Base-by-base conservation (phyloP, 1,140 invertebrate genomes). In the Magallana gigas region DNA sequence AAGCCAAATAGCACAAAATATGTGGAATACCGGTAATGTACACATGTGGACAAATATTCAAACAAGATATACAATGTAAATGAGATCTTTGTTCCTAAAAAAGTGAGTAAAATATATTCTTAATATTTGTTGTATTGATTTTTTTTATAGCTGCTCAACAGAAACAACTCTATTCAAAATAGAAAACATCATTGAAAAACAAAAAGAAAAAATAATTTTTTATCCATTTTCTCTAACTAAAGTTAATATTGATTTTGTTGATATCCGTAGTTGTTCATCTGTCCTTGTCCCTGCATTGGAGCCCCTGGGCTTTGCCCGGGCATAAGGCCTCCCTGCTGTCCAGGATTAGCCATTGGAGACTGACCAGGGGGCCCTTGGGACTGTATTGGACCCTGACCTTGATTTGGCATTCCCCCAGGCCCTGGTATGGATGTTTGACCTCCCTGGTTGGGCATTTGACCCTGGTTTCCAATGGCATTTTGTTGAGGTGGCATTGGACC, bases 291-390 rank as follows among this genome's bases (percentile, higher is more conserved):
- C 84, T 84, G 85, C 86, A 85, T 84, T 12, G 62, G 84, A 36
- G 85, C 84, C 16, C 84, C 81, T 57, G 62, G 60, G 85, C 86
- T 88, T 59, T 85, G 85, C 8, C 76, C 83, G 16, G 59, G n/a
- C 87, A 90, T 90, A 62, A 82, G 87, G n/a, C 82, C 82, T 2
- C 85, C 85, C 12, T 60, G 81, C 23, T 85, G 85, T 9, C 87
- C 87, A 0, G 71, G 71, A 8, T 18, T 81, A n/a, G 12, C 58
- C 86, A 87, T 81, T 58, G 23, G 81, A 81, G 81, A 83, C 57
- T 18, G 81, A n/a, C 81, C 82, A 14, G 83, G 84, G 18, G 48
- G 64, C 12, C 82, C 83, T 29, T 89, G 83, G 11, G 36, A 48
- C 29, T 59, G 80, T 82, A 83, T 76, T n/a, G 36, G 59, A 12